Evolutionary conservation across 2,113 vertebrate species (phyloP), one percentile per base, ranked within the genome.

Genomic region (Sapayoa aenigma): DNA sequence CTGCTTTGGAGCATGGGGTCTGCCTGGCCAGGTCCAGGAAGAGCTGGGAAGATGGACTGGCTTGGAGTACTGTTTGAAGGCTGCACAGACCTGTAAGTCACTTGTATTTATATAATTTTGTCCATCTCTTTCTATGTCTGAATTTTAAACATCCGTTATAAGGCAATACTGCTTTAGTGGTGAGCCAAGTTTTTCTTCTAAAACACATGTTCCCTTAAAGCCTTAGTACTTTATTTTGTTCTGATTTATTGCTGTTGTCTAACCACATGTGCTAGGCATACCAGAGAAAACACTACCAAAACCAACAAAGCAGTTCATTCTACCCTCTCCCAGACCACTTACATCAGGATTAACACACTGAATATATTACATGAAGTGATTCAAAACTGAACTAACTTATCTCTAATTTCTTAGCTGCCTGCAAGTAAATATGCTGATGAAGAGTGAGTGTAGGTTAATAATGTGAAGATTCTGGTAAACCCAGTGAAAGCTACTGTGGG

Each of bases 221-320:
- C 84, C 84, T 95, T 84, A 58, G 24, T 81, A 81, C 78, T 94
- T 96, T 82, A 76, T 95, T 97, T 96, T 92, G 93, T 97, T 97
- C 95, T 97, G 96, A 97, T 98, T 97, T 98, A 97, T 96, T 98
- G 95, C 95, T 97, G 35, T 92, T 96, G 97, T 92, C 82, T 98
- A 86, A 82, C 87, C 93, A 96, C 84, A 95, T 97, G 84, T 97
- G 96, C 4, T 2, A 94, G 95, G 97, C 92, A 95, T 72, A 96
- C 96, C 62, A 39, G 50, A 96, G 93, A 93, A 93, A 94, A 94
- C 96, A 35, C 22, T 52, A 52, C 47, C 81, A 94, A 95, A 91
- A 56, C 55, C 94, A 96, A 66, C 31, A 78, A 49, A 97, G 77
- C 86, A 86, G 62, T 53, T 49, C 23, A 37, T 35, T 74, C 41